Percentiles rank a stretch among this genome's conserved stretches.
Evolutionary conservation across 2,888 invertebrate species (phyloP).

Genomic region (Latrodectus elegans): DNA sequence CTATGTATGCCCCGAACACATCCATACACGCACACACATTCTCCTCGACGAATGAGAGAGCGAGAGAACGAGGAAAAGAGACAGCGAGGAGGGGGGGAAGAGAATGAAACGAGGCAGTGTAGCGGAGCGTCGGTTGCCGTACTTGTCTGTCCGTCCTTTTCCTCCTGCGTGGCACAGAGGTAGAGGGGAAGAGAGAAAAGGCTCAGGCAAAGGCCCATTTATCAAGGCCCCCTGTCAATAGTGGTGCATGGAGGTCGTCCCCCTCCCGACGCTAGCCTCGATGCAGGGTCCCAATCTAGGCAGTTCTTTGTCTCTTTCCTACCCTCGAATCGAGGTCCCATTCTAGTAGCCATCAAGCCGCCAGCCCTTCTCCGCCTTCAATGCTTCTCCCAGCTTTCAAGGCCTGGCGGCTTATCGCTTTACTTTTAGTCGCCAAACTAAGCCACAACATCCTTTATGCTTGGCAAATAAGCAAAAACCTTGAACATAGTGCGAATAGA

Average conservation of each 20-base stretch:
- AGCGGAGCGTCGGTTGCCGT: conserved; percentile 51
- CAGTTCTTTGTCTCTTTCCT: conserved; percentile 61
- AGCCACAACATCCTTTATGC: too few species aligned
- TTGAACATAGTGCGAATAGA: too few species aligned
- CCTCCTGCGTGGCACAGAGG: conserved; percentile 29
- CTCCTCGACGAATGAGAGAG: conserved; percentile 34
- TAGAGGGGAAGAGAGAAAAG: conserved; percentile 48
- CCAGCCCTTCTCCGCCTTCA: conserved; percentile 56
- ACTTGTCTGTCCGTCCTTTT: conserved; percentile 50
- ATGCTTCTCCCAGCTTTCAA: conserved; percentile 35
- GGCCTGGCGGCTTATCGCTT: conserved; percentile 19
- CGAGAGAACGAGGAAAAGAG: conserved; percentile 43
- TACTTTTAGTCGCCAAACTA: too few species aligned
- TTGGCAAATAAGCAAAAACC: too few species aligned
- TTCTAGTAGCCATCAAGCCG: conserved; percentile 61
- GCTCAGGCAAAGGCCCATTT: conserved; percentile 64
- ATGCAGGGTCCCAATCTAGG: conserved; percentile 63
- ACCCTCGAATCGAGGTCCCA: conserved; percentile 63
- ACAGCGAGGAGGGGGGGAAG: conserved; percentile 34
- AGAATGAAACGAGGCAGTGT: conserved; percentile 47
- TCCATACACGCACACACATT: conserved; percentile 14
- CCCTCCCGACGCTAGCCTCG: conserved; percentile 64
- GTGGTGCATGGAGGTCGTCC: conserved; percentile 47
- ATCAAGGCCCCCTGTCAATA: conserved; percentile 68
- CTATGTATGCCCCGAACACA: conserved; percentile 38